Base-by-base conservation (phyloP, 2,888 invertebrate species). In the Melieria crassipennis region DNA sequence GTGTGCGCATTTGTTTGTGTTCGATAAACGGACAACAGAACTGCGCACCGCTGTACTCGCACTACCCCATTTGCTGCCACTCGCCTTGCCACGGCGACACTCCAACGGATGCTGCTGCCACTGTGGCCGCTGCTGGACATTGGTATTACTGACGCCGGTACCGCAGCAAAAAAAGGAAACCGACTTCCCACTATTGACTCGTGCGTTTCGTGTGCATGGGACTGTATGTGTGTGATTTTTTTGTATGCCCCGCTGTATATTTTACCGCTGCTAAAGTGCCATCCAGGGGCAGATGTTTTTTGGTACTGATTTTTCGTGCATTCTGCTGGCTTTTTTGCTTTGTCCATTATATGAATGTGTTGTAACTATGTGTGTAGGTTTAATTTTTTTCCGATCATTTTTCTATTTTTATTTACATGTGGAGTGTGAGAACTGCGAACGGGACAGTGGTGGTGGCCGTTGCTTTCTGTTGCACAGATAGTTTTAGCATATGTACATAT, bases 251-350 rank as follows among this genome's bases (percentile, higher is more conserved):
- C 48, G 57, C 65, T 48, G 48, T 30, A 47, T 55, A 69, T 69
- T 70, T 64, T 69, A 63, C 55, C 58, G 60, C 65, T 70, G 48
- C 83, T 82, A 83, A 84, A 83, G 82, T 83, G 83, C 82, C 83
- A 84, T 81, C 30, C 80, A 82, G 79, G 79, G 79, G 83, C 83
- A 83, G 83, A 83, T 83, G 83, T 83, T 83, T 83, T 84, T 79
- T 66, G 72, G 46, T 69, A 63, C 65, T 69, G 63, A 66, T 73
- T 70, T 74, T 75, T 71, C 61, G 71, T 72, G 73, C 65, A 9
- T 63, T 4, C 5, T 5, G 50, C 66, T 71, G 46, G 65, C 55
- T 57, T 65, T 52, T 43, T 55, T 30, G 52, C 30, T 48, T 30
- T 30, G 30, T 30, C 30, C 30, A 30, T 30, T 30, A 30, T 30